phyloP scores from a whole-genome alignment of 1,140 invertebrate genomes.

The Musca vetustissima region DNA sequence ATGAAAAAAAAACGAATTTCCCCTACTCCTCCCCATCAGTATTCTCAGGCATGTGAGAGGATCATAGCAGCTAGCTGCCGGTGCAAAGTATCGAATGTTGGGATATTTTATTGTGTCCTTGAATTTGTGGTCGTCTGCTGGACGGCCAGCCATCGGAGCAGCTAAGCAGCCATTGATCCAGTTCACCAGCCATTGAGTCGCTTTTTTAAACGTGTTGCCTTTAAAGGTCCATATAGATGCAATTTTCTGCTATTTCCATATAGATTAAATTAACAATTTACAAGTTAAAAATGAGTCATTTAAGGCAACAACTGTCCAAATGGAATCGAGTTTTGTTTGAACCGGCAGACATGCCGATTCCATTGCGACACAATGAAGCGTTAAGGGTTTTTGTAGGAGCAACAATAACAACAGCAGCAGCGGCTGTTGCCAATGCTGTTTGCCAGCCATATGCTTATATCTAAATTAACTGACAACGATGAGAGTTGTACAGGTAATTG shows the following conservation, averaged over 20 bases:
- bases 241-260: constrained; percentile 4
- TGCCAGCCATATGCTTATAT: neutral
- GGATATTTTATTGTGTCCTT: constrained; percentile 1
- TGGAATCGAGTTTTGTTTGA: too few species aligned
- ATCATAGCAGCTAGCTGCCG: neutral
- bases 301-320: neutral
- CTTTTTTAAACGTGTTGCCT: constrained; percentile 7
- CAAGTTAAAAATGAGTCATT: constrained; percentile 20
- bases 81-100: too few species aligned
- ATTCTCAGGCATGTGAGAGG: too few species aligned
- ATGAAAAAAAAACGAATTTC: constrained; percentile 49
- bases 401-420: too few species aligned
- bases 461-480: constrained; percentile 23
- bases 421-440: neutral
- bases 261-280: constrained; percentile 21
- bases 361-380: too few species aligned
- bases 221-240: constrained; percentile 4
- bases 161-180: too few species aligned
- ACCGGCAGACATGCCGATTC: too few species aligned
- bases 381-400: too few species aligned
- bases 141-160: too few species aligned
- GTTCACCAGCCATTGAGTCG: too few species aligned
- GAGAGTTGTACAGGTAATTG: constrained; percentile 24
- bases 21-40: neutral
- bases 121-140: neutral